phyloP scores from a whole-genome alignment of 1,140 invertebrate genomes.

The Trichonephila clavata region DNA sequence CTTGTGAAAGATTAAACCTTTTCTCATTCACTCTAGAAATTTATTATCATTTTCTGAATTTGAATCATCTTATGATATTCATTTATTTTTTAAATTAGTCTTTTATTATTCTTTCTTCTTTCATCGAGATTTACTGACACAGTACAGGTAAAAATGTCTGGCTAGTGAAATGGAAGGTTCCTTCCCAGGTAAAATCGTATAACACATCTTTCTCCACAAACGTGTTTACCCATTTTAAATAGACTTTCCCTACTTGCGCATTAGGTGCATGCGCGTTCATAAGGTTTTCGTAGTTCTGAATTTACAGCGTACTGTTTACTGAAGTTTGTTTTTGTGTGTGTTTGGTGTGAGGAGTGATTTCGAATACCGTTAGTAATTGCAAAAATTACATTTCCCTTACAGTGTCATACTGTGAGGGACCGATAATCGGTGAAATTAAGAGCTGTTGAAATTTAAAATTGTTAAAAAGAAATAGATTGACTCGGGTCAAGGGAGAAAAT shows the following conservation, averaged over 20 bases:
- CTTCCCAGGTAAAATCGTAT: not conserved
- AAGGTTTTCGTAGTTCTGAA: not conserved
- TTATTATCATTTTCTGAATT: no score
- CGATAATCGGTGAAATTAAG: not conserved
- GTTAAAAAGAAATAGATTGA: not conserved
- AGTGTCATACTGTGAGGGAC: constrained; percentile 25
- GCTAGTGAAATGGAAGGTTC: not conserved
- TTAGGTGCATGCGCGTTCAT: not conserved
- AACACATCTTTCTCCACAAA: not conserved
- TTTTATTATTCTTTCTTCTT: no score
- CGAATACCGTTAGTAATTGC: not conserved
- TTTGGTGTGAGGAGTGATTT: not conserved
- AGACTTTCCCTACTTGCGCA: not conserved
- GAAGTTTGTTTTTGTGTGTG: not conserved
- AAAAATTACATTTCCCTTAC: not conserved
- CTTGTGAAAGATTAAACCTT: no score
- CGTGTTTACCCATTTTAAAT: not conserved
- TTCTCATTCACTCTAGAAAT: no score
- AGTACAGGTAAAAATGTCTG: not conserved
- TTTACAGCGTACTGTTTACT: not conserved
- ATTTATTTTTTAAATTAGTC: no score
- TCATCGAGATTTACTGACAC: not conserved
- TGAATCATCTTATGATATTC: no score
- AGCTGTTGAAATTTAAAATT: not conserved
- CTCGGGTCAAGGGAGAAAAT: constrained; percentile 27